These are phyloP conservation scores for Pyrochroa serraticornis DNA, from an alignment of 2,888 invertebrate genomes.

Conservation along the genomic window DNA sequence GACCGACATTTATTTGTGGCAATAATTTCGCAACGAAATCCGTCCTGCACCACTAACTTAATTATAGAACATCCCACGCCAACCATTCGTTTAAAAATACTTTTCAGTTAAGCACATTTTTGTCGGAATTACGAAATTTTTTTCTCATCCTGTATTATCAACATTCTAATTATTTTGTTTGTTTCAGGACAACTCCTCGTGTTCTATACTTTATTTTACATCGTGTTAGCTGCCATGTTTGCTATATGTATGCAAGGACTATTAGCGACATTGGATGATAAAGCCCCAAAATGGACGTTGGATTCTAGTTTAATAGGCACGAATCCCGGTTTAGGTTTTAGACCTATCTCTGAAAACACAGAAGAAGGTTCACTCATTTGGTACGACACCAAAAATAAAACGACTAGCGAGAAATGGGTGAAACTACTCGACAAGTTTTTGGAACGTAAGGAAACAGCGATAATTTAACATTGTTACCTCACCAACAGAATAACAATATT, in stretches of 20 bases:
- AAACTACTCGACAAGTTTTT: conserved; percentile 63
- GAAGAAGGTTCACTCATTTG: conserved; percentile 68
- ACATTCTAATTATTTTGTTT: conserved; percentile 36
- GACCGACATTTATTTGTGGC: not conserved
- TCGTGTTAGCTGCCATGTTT: conserved; percentile 81
- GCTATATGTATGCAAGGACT: conserved; percentile 86
- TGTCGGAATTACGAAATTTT: not conserved
- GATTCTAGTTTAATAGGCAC: conserved; percentile 77
- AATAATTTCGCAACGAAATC: not conserved
- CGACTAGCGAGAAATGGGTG: conserved; percentile 63
- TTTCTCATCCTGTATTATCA: not conserved
- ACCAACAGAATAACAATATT: not conserved
- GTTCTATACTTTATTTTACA: conserved; percentile 91
- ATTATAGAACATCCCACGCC: not conserved
- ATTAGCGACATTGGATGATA: conserved; percentile 69
- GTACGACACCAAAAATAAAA: conserved; percentile 62
- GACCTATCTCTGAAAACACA: conserved; percentile 63
- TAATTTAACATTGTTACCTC: not conserved
- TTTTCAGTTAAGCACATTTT: not conserved
- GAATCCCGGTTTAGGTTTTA: conserved; percentile 70
- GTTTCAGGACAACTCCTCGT: conserved; percentile 78
- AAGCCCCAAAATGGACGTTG: conserved; percentile 78
- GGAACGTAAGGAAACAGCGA: conserved; percentile 58
- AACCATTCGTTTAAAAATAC: not conserved
- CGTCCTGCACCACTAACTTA: not conserved